Evolutionary conservation across 2,888 invertebrate genomes (phyloP), one percentile per base, ranked within the genome.

Genomic region (Cotesia congregata): DNA sequence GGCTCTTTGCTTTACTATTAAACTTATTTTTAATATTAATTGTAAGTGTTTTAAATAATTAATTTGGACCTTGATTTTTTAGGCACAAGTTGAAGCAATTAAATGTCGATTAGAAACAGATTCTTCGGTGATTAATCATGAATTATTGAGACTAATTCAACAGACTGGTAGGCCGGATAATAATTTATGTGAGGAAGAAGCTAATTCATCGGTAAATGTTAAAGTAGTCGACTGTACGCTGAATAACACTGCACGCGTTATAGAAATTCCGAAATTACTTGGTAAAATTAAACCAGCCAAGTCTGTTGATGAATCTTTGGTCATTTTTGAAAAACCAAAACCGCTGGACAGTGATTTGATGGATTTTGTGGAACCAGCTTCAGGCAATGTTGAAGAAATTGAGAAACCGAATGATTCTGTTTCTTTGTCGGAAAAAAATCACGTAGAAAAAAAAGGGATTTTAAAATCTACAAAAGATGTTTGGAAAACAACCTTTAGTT

Each of bases 1-100:
- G 80, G 38, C 17, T 15, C 9, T 5, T 59, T 15, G 68, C 72
- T 17, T 65, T 72, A 39, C 7, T 72, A 15, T 74, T 69, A 90
- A 0, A 91, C 92, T 74, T 40, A 39, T 30, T 17, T 17, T 17
- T 92, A 93, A 84, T 89, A 90, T 88, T 91, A 65, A 65, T 90
- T n/a, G n/a, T 30, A 74, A 30, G 65, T 75, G 71, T 59, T 67
- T 65, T 30, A 67, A 72, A 74, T 64, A 65, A 69, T 73, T 59
- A 20, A 67, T 71, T 50, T 6, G 70, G 9, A 40, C 73, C 61
- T 1, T 20, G 15, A 20, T 74, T n/a, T 12, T 71, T 15, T 72
- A 84, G 82, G 81, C 82, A n/a, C 80, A 82, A 73, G 71, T 83
- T 41, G 59, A 79, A 9, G 77, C 78, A 7, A 77, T 82, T 38